Evolutionary conservation across 2,888 invertebrate genomes (phyloP).

Genomic region (Heliconius hortense): DNA sequence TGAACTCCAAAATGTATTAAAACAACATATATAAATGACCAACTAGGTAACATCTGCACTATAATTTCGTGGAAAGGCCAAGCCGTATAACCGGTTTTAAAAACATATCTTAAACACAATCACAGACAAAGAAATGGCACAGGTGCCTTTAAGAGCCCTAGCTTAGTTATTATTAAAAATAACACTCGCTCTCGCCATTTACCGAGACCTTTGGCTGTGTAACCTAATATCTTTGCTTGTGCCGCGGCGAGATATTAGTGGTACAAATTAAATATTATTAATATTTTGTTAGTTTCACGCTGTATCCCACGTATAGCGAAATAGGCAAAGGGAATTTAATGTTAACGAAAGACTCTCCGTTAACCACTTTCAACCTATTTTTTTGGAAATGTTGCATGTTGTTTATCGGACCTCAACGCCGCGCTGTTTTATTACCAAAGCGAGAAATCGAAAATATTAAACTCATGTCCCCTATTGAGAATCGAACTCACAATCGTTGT

Average conservation of each 20-base stretch:
- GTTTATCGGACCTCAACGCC: background rate
- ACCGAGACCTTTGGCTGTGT: conserved; percentile 2
- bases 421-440: background rate
- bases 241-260: background rate
- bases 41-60: conserved; percentile 19
- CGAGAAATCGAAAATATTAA: too few species aligned
- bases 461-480: background rate
- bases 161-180: conserved; percentile 31
- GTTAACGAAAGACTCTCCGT: background rate
- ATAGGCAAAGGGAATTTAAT: background rate
- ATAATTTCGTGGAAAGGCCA: conserved; percentile 19
- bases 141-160: conserved; percentile 28
- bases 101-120: conserved; percentile 28
- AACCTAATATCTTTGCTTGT: conserved; percentile 7
- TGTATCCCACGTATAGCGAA: background rate
- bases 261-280: background rate
- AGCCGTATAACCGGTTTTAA: conserved; percentile 11
- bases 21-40: background rate
- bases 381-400: background rate
- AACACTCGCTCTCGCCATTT: conserved; percentile 17
- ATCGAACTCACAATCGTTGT: background rate
- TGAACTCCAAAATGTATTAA: too few species aligned
- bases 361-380: background rate
- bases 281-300: background rate
- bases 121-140: conserved; percentile 38